Percentiles rank a stretch among this genome's conserved stretches.
phyloP scores from a whole-genome alignment of 1,140 invertebrate species.

The Grapholita molesta region DNA sequence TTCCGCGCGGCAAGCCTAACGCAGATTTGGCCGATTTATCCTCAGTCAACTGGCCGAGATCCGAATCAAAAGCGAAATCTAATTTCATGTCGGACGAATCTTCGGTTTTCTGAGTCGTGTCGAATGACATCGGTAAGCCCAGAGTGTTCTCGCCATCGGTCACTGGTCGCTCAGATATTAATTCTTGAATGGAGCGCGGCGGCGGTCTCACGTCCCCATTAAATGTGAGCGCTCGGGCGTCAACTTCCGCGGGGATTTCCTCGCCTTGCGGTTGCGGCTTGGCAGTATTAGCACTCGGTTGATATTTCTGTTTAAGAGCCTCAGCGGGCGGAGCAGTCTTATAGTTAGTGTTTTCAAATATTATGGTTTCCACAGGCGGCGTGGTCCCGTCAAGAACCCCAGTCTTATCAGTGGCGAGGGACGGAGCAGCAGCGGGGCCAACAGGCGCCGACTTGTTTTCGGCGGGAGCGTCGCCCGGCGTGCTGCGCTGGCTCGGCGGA shows the following conservation, averaged over 20 bases:
- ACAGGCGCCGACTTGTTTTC: constrained; percentile 64
- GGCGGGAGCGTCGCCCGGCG: constrained; percentile 78
- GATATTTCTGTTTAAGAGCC: constrained; percentile 81
- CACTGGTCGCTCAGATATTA: constrained; percentile 63
- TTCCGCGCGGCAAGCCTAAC: constrained; percentile 82
- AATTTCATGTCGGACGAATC: constrained; percentile 93
- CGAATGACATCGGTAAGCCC: constrained; percentile 68
- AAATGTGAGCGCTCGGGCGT: constrained; percentile 58
- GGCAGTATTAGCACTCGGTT: constrained; percentile 68
- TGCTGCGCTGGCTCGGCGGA: constrained; percentile 79
- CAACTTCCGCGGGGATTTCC: constrained; percentile 59
- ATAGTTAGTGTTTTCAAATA: constrained; percentile 95
- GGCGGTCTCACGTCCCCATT: constrained; percentile 64
- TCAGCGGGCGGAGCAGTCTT: constrained; percentile 81
- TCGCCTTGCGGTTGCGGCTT: constrained; percentile 52
- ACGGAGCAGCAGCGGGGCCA: constrained; percentile 38
- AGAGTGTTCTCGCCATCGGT: constrained; percentile 51
- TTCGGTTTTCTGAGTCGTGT: constrained; percentile 81
- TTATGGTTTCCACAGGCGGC: constrained; percentile 91
- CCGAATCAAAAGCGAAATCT: constrained; percentile 92
- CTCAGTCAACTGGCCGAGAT: constrained; percentile 86
- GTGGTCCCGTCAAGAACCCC: constrained; percentile 84
- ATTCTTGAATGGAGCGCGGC: constrained; percentile 68
- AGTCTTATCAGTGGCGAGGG: constrained; percentile 61
- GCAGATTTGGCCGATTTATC: constrained; percentile 82